Conservation (phyloP, 2,797 vertebrate genomes). For the Hafferia zeledoni region DNA sequence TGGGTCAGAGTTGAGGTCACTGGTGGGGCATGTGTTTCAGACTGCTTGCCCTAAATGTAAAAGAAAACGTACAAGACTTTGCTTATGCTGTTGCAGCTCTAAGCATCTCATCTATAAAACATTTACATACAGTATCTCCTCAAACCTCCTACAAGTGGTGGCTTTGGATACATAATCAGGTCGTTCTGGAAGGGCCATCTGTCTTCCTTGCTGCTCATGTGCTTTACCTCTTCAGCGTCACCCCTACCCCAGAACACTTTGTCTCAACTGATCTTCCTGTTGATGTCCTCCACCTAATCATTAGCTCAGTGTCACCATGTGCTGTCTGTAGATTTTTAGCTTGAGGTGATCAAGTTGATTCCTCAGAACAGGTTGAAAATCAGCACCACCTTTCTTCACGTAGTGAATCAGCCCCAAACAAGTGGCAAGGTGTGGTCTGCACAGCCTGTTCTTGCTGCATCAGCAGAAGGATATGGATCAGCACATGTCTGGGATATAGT, state of each 20-base stretch:
- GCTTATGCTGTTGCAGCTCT: neutral
- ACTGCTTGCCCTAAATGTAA: constrained; percentile 21
- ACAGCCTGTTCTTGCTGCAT: neutral
- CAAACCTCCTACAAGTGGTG: neutral
- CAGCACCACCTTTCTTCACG: neutral
- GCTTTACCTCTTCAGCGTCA: neutral
- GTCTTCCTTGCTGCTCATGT: neutral
- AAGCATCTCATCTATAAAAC: constrained; percentile 31
- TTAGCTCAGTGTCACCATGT: neutral
- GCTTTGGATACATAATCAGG: neutral
- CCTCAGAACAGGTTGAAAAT: neutral
- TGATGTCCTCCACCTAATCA: neutral
- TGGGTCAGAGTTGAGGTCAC: constrained; percentile 48
- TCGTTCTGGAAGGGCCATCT: constrained; percentile 35
- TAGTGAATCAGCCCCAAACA: neutral
- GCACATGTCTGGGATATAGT: neutral
- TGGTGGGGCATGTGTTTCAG: constrained; percentile 13
- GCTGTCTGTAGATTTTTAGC: neutral
- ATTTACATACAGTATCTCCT: neutral
- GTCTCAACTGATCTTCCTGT: neutral
- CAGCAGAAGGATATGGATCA: neutral
- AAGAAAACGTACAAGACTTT: constrained; percentile 26
- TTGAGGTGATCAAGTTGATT: neutral
- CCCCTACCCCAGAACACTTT: neutral
- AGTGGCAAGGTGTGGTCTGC: neutral